phyloP scores from a whole-genome alignment of 2,113 vertebrate genomes.

The Otocyon megalotis region DNA sequence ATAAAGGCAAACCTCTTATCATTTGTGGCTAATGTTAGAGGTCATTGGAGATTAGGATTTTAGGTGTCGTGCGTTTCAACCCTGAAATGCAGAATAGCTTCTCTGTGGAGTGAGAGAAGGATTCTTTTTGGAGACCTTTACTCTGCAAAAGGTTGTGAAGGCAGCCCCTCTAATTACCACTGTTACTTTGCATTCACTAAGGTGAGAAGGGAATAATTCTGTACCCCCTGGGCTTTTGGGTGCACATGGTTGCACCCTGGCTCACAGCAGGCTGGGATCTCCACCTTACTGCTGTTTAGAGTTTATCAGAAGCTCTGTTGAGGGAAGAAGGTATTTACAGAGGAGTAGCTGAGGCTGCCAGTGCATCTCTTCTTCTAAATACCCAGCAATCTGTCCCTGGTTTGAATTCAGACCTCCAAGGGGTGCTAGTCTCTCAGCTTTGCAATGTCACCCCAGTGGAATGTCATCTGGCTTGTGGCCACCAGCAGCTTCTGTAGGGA shows the following conservation, averaged over 20 bases:
- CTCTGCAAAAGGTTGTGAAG: neutral
- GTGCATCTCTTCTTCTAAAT: neutral
- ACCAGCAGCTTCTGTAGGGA: neutral
- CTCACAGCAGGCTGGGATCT: neutral
- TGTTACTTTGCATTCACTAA: neutral
- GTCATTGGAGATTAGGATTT: constrained; percentile 17
- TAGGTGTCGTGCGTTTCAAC: neutral
- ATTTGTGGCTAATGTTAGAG: constrained; percentile 10
- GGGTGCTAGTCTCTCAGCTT: neutral
- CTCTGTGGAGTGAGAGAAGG: neutral
- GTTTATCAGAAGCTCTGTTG: neutral
- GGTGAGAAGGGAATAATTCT: neutral
- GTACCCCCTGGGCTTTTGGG: neutral
- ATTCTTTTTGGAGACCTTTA: neutral
- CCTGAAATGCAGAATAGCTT: neutral
- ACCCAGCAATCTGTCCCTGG: neutral
- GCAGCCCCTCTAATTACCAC: neutral
- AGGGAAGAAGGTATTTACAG: neutral
- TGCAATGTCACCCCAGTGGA: neutral
- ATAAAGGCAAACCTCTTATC: neutral
- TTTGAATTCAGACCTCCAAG: neutral
- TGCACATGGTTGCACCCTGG: fast-evolving
- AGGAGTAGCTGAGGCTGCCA: neutral
- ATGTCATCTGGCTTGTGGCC: neutral
- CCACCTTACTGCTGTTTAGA: neutral